Conservation (phyloP, 2,797 vertebrate genomes). For the Poeciliopsis presidionis region DNA sequence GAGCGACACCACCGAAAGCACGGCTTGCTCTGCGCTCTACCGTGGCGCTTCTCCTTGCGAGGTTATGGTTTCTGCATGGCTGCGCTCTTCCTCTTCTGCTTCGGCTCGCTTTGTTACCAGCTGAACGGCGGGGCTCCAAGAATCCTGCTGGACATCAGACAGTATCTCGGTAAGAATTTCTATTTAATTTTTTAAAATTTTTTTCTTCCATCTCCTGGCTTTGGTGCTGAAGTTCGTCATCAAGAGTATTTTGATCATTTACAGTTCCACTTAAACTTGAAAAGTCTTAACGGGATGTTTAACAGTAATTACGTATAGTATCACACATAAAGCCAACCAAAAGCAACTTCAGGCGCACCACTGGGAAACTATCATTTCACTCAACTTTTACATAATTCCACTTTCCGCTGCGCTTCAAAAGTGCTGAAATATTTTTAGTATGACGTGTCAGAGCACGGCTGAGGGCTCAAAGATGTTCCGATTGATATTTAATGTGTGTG, state of each 20-base stretch:
- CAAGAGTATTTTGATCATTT: background rate
- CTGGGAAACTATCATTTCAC: background rate
- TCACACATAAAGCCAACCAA: background rate
- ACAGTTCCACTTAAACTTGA: slow-evolving; percentile 11
- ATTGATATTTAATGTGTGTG: slow-evolving; percentile 2
- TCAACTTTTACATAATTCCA: slow-evolving; percentile 13
- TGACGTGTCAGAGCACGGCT: slow-evolving; percentile 45
- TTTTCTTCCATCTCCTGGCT: slow-evolving; percentile 3
- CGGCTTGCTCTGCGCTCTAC: slow-evolving; percentile 77
- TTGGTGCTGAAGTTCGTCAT: slow-evolving; percentile 23
- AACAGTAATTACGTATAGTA: background rate
- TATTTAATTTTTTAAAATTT: background rate
- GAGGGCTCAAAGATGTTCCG: slow-evolving; percentile 31
- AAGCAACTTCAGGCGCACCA: background rate
- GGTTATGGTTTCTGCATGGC: slow-evolving; percentile 95
- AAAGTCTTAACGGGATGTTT: slow-evolving; percentile 10
- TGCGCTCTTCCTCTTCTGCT: slow-evolving; percentile 90
- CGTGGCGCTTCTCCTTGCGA: slow-evolving; percentile 87
- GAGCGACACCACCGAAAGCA: slow-evolving; percentile 77
- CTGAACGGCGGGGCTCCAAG: slow-evolving; percentile 93
- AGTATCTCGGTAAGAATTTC: slow-evolving; percentile 91
- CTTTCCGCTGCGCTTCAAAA: slow-evolving; percentile 1
- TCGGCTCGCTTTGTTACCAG: slow-evolving; percentile 93
- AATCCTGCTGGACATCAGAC: slow-evolving; percentile 91
- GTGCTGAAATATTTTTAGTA: background rate